Evolutionary conservation across 1,140 invertebrate species (phyloP).

Genomic region (Trypoxylus dichotomus): DNA sequence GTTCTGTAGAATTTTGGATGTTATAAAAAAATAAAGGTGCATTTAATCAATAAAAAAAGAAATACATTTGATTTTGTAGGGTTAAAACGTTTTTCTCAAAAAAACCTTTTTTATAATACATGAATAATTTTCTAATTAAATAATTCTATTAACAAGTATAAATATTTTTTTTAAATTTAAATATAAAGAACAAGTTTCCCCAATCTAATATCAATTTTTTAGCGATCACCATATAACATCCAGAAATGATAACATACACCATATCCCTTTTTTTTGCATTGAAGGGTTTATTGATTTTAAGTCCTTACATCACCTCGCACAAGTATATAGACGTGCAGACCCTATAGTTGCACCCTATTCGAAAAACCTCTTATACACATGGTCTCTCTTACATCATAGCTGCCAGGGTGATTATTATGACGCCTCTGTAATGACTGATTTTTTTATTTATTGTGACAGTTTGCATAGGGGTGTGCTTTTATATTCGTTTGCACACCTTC

Average conservation of each 20-base stretch:
- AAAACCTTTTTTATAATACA: no score
- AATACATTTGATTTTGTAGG: no score
- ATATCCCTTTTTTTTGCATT: conserved; percentile 34
- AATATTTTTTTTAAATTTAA: no score
- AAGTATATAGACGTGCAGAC: conserved; percentile 25
- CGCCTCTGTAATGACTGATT: conserved; percentile 39
- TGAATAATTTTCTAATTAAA: no score
- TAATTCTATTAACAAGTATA: no score
- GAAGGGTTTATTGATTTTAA: conserved; percentile 39
- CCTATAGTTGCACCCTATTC: conserved; percentile 29
- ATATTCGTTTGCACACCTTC: conserved; percentile 33
- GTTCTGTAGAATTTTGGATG: no score
- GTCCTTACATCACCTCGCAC: conserved; percentile 29
- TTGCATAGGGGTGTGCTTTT: conserved; percentile 34
- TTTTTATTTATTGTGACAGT: conserved; percentile 40
- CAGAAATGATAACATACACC: conserved; percentile 31
- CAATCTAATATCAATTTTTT: not conserved
- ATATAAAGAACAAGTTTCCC: no score
- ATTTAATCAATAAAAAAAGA: no score
- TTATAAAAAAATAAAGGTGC: no score
- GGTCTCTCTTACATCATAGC: conserved; percentile 36
- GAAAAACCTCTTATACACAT: conserved; percentile 37
- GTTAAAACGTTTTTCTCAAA: no score
- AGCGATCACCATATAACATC: not conserved
- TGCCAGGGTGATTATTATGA: conserved; percentile 38